A percentile compares a stretch with the other conserved stretches of the same genome.
These are phyloP conservation scores for Pegoplata infirma DNA, from an alignment of 2,888 invertebrate species.

Conservation along the genomic window DNA sequence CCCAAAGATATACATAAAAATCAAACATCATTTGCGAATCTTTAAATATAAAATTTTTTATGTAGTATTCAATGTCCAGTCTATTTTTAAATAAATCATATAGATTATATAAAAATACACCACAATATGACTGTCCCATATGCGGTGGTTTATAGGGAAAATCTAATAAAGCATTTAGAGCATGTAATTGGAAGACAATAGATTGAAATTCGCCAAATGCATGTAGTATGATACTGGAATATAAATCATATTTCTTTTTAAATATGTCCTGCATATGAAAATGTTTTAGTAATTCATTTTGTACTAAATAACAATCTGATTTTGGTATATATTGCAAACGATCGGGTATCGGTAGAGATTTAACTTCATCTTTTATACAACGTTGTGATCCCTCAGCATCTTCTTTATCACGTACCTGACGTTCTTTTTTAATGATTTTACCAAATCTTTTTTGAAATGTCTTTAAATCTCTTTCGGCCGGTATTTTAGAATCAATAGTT, in stretches of 20 bases:
- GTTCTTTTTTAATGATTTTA: slow-evolving; percentile 71
- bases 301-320: slow-evolving; percentile 74
- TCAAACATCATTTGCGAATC: slow-evolving; percentile 75
- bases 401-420: slow-evolving; percentile 69
- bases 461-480: slow-evolving; percentile 72
- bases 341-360: slow-evolving; percentile 67
- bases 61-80: slow-evolving; percentile 79
- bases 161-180: slow-evolving; percentile 83
- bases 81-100: slow-evolving; percentile 82
- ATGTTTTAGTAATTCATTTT: slow-evolving; percentile 72
- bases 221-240: slow-evolving; percentile 73
- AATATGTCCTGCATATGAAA: slow-evolving; percentile 76
- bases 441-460: slow-evolving; percentile 73
- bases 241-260: slow-evolving; percentile 75
- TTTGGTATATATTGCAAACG: slow-evolving; percentile 72
- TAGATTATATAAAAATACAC: slow-evolving; percentile 87
- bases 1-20: slow-evolving; percentile 71
- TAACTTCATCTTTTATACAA: slow-evolving; percentile 65
- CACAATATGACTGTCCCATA: slow-evolving; percentile 84
- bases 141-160: slow-evolving; percentile 80
- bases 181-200: slow-evolving; percentile 73
- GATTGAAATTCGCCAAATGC: slow-evolving; percentile 77
- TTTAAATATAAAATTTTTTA: slow-evolving; percentile 79
- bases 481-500: slow-evolving; percentile 74
- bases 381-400: slow-evolving; percentile 66